Evolutionary conservation across 30 jellyfish, hydroid and myxozoan species (phyloP).

Genomic region (Rhopilema esculentum): DNA sequence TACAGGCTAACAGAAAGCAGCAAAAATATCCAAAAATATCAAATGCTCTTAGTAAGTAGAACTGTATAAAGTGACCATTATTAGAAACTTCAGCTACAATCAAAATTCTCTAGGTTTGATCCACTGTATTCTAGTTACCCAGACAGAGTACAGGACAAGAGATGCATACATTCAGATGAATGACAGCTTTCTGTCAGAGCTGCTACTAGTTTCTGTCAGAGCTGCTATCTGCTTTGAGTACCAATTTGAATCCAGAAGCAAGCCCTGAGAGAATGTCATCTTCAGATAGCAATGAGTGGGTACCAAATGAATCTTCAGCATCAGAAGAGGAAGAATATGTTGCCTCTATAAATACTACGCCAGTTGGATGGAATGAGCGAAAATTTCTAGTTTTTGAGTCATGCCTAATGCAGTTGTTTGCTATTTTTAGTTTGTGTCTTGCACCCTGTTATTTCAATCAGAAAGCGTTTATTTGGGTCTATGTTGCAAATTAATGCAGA

Average conservation of each 20-base stretch:
- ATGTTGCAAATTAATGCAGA: neutral
- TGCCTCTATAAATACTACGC: neutral
- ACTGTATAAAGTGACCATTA: neutral
- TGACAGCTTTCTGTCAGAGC: neutral
- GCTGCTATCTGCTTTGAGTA: neutral
- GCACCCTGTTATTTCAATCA: constrained; percentile 10
- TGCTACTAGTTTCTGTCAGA: neutral
- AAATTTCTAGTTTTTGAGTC: constrained; percentile 27
- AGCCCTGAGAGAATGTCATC: constrained; percentile 13
- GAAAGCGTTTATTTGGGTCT: neutral
- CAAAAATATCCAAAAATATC: neutral
- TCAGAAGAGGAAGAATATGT: constrained; percentile 24
- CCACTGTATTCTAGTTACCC: neutral
- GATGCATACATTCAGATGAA: neutral
- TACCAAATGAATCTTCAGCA: constrained; percentile 10
- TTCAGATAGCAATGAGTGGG: constrained; percentile 18
- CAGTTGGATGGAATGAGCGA: constrained; percentile 19
- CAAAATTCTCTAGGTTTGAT: neutral
- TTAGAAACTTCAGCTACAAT: neutral
- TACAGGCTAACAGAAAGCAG: neutral
- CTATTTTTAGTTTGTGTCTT: constrained; percentile 18
- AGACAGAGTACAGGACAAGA: neutral
- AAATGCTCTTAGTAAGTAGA: neutral
- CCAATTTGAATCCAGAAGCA: neutral
- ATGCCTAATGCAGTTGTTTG: constrained; percentile 26